Evolutionary conservation across 2,888 invertebrate genomes (phyloP).

Genomic region (Habrosyne pyritoides): DNA sequence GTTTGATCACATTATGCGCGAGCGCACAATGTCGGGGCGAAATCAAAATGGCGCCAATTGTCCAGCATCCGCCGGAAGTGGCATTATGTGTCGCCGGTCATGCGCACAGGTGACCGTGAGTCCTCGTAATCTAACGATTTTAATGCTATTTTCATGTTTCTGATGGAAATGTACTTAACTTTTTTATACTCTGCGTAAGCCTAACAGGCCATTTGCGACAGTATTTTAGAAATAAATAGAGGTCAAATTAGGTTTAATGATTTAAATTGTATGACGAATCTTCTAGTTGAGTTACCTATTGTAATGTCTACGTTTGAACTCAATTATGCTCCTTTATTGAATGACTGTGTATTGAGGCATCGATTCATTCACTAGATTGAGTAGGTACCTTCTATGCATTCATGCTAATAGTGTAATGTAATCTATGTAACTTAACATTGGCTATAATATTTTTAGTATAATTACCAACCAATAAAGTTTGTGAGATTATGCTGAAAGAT

Average conservation of each 20-base stretch:
- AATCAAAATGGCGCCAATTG: slow-evolving; percentile 52
- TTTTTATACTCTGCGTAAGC: neutral
- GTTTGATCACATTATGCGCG: slow-evolving; percentile 43
- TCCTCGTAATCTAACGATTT: slow-evolving; percentile 7
- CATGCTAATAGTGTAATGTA: too few species aligned
- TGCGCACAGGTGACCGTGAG: slow-evolving; percentile 65
- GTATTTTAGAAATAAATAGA: neutral
- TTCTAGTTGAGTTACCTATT: neutral
- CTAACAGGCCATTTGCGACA: neutral
- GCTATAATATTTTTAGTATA: too few species aligned
- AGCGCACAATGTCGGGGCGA: slow-evolving; percentile 51
- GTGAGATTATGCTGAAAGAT: too few species aligned
- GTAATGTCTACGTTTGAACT: neutral
- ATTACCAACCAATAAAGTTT: too few species aligned
- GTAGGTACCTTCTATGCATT: neutral
- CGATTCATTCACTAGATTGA: neutral
- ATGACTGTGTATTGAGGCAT: slow-evolving; percentile 3
- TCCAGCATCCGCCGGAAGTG: slow-evolving; percentile 69
- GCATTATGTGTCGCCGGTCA: slow-evolving; percentile 70
- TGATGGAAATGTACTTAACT: neutral
- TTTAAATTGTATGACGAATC: neutral
- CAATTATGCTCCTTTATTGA: neutral
- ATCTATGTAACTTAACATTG: too few species aligned
- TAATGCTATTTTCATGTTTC: slow-evolving; percentile 1
- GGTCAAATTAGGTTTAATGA: neutral